Base-by-base conservation (phyloP, 2,888 invertebrate species). In the Mythimna vitellina region DNA sequence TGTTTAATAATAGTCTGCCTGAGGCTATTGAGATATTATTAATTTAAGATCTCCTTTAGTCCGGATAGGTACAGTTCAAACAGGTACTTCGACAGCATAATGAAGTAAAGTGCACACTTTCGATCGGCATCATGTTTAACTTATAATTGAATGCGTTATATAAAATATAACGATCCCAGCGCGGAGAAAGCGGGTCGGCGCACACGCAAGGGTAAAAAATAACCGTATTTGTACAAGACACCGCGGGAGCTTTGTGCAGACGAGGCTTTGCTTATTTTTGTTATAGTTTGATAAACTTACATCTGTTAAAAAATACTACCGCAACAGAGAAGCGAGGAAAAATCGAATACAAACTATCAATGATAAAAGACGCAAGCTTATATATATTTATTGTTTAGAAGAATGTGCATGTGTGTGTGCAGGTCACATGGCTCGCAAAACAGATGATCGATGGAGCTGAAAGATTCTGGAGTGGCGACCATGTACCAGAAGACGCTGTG, bases 161-260 rank as follows among this genome's bases (percentile, higher is more conserved):
- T 73, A 76, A 83, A 70, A 82, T 83, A 70, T 73, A 76, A 71
- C 64, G 76, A 76, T 76, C 70, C 57, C 69, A 77, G 58, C 14
- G 51, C n/a, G 72, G 86, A 70, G 85, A 85, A 85, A 85, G 86
- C 79, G 53, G 82, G 78, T 73, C 81, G 73, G 65, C 72, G 79
- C 77, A 74, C 62, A 72, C 65, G 67, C 71, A 70, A 58, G 82
- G 70, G 70, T 71, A 86, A 85, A 82, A 85, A 85, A 76, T 81
- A 78, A 84, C 82, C 76, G 79, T 82, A 86, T 84, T 85, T 75
- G 78, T 75, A 61, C 65, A 81, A 76, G 62, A 42, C 63, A 75
- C 20, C 57, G 73, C 42, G 64, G 66, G 64, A 83, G 77, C 79
- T 81, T 81, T 73, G 62, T 60, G 60, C 12, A 71, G 22, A 8